Conservation (phyloP, 2,113 vertebrate genomes). For the Malurus cyaneus region DNA sequence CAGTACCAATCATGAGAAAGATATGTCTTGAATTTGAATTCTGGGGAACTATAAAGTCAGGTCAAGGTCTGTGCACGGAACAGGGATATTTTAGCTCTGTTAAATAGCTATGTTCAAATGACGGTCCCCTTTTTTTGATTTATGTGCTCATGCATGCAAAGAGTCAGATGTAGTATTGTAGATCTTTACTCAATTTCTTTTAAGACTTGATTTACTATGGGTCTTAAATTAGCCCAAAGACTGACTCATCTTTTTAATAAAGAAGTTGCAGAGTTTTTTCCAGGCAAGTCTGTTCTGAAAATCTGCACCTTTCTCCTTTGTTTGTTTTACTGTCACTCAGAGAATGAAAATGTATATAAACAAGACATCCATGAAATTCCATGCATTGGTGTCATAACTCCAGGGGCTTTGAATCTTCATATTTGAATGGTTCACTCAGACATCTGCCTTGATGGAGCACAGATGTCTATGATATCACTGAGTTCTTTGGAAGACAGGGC, state of each 20-base stretch:
- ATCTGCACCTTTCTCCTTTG: constrained; percentile 19
- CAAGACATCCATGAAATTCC: constrained; percentile 46
- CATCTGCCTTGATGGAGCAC: constrained; percentile 19
- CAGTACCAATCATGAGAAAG: neutral
- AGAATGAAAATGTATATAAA: constrained; percentile 28
- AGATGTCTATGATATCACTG: constrained; percentile 50
- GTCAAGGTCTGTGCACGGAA: neutral
- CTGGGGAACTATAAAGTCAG: neutral
- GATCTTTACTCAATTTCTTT: neutral
- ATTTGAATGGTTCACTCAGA: constrained; percentile 21
- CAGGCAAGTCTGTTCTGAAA: constrained; percentile 27
- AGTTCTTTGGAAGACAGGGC: neutral
- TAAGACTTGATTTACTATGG: neutral
- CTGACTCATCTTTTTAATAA: neutral
- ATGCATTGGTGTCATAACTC: constrained; percentile 35
- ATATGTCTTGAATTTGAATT: neutral
- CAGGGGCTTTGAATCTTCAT: constrained; percentile 4
- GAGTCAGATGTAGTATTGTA: neutral
- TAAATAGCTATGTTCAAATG: neutral
- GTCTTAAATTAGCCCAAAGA: neutral
- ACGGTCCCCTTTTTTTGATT: neutral
- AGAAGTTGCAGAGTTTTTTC: neutral
- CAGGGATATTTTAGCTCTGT: neutral
- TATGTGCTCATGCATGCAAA: neutral
- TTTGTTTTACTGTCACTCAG: constrained; percentile 52